A percentile compares a stretch with the other conserved stretches of the same genome.
Evolutionary conservation across 1,140 invertebrate genomes (phyloP).

Genomic region (Trissolcus basalis): DNA sequence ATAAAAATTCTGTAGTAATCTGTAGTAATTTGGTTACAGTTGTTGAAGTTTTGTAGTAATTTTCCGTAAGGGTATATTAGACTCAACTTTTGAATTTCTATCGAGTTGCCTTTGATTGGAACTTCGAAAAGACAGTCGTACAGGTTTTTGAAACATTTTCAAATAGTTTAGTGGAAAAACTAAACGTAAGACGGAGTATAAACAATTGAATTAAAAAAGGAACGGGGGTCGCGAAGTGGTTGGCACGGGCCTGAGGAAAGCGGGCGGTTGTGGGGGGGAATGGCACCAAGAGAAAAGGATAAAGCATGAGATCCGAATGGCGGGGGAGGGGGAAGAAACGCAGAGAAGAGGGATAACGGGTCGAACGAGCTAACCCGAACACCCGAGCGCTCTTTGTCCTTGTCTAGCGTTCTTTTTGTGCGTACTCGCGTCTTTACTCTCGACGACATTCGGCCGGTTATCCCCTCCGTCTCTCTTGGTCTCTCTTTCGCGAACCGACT

Average conservation of each 20-base stretch:
- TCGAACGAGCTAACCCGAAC: conserved; percentile 76
- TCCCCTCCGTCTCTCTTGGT: conserved; percentile 45
- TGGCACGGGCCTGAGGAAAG: conserved; percentile 20
- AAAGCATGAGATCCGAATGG: conserved; percentile 12
- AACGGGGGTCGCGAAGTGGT: neutral
- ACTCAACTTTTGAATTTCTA: no score
- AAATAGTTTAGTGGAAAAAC: no score
- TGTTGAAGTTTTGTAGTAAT: no score
- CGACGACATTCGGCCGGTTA: conserved; percentile 30
- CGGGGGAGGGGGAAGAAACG: conserved; percentile 24
- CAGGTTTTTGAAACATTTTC: no score
- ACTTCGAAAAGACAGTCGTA: no score
- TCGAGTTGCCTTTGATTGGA: no score
- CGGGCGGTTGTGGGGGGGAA: conserved; percentile 24
- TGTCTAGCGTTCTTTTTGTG: conserved; percentile 11
- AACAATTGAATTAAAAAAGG: neutral
- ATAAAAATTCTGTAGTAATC: no score
- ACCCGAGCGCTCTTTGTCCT: conserved; percentile 54
- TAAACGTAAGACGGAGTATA: no score
- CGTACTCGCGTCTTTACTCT: conserved; percentile 13
- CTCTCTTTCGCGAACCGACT: conserved; percentile 31
- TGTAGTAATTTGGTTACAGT: no score
- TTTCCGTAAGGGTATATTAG: no score
- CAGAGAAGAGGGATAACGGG: conserved; percentile 74
- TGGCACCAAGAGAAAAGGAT: conserved; percentile 36